These are phyloP conservation scores for Pangasius larnaudii DNA, from an alignment of 2,797 vertebrate genomes.

Conservation along the genomic window DNA sequence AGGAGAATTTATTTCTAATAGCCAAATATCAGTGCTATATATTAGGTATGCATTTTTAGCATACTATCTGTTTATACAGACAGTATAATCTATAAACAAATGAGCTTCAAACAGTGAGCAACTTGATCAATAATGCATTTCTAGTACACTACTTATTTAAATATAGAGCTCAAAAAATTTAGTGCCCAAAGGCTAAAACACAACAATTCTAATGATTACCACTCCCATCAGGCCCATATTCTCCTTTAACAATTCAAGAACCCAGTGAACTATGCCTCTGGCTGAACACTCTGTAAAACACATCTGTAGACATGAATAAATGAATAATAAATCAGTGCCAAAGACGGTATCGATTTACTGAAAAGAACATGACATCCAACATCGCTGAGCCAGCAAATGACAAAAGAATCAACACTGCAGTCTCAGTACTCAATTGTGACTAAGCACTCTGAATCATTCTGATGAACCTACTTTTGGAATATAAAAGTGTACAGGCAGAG, in stretches of 20 bases:
- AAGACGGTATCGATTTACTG: slow-evolving; percentile 48
- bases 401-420: slow-evolving; percentile 39
- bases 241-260: slow-evolving; percentile 41
- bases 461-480: slow-evolving; percentile 26
- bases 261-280: slow-evolving; percentile 33
- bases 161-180: slow-evolving; percentile 6
- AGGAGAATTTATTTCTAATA: not conserved
- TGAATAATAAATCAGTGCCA: slow-evolving; percentile 54
- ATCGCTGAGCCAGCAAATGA: slow-evolving; percentile 32
- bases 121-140: slow-evolving; percentile 31
- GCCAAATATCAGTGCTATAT: not conserved
- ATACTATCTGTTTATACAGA: not conserved
- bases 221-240: slow-evolving; percentile 28
- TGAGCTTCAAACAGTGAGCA: not conserved
- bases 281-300: slow-evolving; percentile 43
- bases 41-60: not conserved
- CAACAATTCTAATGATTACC: slow-evolving; percentile 26
- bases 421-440: slow-evolving; percentile 30
- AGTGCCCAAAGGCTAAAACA: not conserved
- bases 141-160: slow-evolving; percentile 9
- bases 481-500: not conserved
- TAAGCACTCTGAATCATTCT: slow-evolving; percentile 37
- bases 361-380: slow-evolving; percentile 51
- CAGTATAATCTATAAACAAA: slow-evolving; percentile 17
- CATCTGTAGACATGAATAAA: slow-evolving; percentile 44